Base-by-base conservation (phyloP, 2,797 vertebrate species). In the Ctenopoma kingsleyae region DNA sequence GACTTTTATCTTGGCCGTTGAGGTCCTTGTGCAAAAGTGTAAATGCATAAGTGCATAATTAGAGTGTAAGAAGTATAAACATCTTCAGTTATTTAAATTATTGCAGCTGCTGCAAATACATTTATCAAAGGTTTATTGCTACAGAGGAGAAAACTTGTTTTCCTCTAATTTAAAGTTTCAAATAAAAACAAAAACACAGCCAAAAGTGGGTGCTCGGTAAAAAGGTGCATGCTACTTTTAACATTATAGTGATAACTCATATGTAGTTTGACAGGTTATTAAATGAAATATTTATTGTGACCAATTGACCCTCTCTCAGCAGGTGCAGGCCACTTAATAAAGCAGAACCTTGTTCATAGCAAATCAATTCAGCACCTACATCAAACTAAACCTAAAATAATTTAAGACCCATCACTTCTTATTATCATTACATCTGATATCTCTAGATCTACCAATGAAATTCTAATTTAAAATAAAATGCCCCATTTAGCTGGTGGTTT, bases 391-490 rank as follows among this genome's bases (percentile, higher is more conserved):
- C 50, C 51, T 10, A 61, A 78, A 81, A 68, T 84, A 74, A 88
- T 87, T 90, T 76, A 68, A 79, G 54, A 81, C 30, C 78, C 62
- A 82, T 89, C 85, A 89, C 69, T 76, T 90, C 78, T 83, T 68
- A 82, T 90, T 88, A 90, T 87, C 79, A 74, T 84, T 71, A 82
- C 57, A 63, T 62, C 65, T 49, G 59, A 78, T 89, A 91, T 92
- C 91, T 84, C 77, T 19, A 73, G 71, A 93, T 92, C 90, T 85
- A 77, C 12, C 58, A 40, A 78, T 74, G 76, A 88, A 80, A 87
- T 85, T 90, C 79, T 89, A 76, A 90, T 90, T 84, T 88, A 85
- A 91, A 91, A 92, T 89, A 76, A 91, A 91, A 92, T 84, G 73
- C 76, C 70, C 81, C 62, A 66, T 91, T 89, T 91, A 92, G 82